Evolutionary conservation across 2,888 invertebrate genomes (phyloP).

Genomic region (Brachypalpus laphriformis): DNA sequence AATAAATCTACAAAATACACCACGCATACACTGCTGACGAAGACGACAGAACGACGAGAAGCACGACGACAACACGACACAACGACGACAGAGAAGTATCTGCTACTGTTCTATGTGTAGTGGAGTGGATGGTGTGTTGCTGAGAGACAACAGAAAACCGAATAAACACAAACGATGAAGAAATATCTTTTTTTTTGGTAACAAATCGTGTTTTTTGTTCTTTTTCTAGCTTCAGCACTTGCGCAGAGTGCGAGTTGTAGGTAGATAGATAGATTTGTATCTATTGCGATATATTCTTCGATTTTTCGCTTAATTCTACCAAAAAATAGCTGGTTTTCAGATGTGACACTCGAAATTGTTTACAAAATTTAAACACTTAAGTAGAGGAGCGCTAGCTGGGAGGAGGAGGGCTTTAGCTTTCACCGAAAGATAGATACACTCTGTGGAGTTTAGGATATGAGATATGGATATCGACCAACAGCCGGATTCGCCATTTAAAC

Average conservation of each 20-base stretch:
- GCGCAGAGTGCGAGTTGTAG: constrained; percentile 45
- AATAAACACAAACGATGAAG: constrained; percentile 16
- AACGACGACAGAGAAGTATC: constrained; percentile 42
- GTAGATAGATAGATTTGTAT: constrained; percentile 55
- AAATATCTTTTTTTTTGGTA: constrained; percentile 17
- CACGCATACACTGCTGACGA: constrained; percentile 35
- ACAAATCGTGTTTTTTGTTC: constrained; percentile 22
- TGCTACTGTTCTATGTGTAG: neutral
- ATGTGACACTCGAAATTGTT: constrained; percentile 53
- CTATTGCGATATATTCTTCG: constrained; percentile 59
- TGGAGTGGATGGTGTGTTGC: constrained; percentile 31
- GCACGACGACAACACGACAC: constrained; percentile 38
- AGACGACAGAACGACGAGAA: neutral
- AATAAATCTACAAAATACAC: constrained; percentile 9
- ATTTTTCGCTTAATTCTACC: constrained; percentile 49
- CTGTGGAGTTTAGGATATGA: neutral
- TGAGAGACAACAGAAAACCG: constrained; percentile 35
- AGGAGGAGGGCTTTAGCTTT: neutral
- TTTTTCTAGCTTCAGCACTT: constrained; percentile 40
- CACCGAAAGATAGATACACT: neutral
- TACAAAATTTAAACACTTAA: constrained; percentile 13
- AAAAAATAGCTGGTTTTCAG: neutral
- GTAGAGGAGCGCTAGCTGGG: neutral
- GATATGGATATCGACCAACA: constrained; percentile 10
- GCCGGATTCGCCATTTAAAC: constrained; percentile 69